Base-by-base conservation (phyloP, 2,113 vertebrate genomes). In the Chaenocephalus aceratus region DNA sequence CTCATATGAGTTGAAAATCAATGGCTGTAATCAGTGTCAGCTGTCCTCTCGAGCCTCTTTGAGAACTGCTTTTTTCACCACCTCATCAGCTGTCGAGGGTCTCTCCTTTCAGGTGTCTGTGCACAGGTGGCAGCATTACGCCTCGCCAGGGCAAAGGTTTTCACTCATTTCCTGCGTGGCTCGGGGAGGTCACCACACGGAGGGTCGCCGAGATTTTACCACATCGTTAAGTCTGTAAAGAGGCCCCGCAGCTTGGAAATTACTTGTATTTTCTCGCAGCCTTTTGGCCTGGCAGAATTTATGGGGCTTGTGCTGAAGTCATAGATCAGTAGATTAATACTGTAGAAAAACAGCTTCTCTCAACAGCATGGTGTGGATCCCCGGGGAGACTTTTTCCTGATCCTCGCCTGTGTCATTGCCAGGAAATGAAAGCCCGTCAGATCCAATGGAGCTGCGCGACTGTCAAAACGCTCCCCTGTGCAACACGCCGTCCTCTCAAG, bases 311-410 rank as follows among this genome's bases (percentile, higher is more conserved):
- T 86, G 83, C 85, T 82, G 21, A 69, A 83, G 85, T 86, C 83
- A 87, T 87, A 88, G 69, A 91, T 89, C 89, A 86, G 79, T 88
- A 84, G 85, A 86, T 76, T 89, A 72, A 88, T 85, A 53, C 71
- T 48, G 79, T 10, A 72, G 79, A 41, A 80, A 83, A 85, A 89
- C 89, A 83, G 82, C 84, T 85, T 91, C 89, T 54, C 75, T 81
- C 65, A 72, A 64, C 87, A 86, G 87, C 75, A 30, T 74, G 71
- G 34, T 41, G 56, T 5, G 13, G 48, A 65, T 78, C 79, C 79
- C 76, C 3, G 4, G 64, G 58, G 88, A 79, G 69, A 75, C 65
- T 67, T 80, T 79, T 21, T 63, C 36, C 61, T 82, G 75, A 83
- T 83, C 80, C 82, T 36, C 46, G 46, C 82, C 84, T 83, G 77